phyloP scores from a whole-genome alignment of 1,140 invertebrate species.

The Procambarus clarkii region DNA sequence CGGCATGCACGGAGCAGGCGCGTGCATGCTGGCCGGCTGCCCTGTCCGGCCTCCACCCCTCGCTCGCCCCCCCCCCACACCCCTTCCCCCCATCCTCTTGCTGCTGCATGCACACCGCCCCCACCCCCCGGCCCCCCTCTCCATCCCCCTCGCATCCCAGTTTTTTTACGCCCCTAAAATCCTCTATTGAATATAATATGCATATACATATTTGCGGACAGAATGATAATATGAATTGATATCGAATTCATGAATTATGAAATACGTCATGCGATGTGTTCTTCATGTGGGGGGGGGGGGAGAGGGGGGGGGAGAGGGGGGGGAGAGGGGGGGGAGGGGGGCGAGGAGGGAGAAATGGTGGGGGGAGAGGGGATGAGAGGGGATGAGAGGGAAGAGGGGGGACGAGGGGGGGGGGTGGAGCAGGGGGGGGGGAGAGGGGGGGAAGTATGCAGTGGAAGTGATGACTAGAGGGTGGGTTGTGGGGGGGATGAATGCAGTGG shows the following conservation, averaged over 20 bases:
- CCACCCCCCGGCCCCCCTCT: slow-evolving; percentile 11
- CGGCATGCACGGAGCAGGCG: slow-evolving; percentile 59
- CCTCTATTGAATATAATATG: slow-evolving; percentile 66
- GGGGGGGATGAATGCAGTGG: no score
- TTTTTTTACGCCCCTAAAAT: slow-evolving; percentile 55
- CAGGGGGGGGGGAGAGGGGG: no score
- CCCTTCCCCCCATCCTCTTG: background rate
- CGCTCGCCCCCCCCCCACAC: slow-evolving; percentile 44
- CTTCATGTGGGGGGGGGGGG: slow-evolving; percentile 16
- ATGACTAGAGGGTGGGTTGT: no score
- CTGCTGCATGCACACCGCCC: background rate
- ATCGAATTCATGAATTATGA: slow-evolving; percentile 59
- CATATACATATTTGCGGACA: slow-evolving; percentile 65
- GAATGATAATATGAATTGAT: slow-evolving; percentile 62
- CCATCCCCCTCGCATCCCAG: background rate
- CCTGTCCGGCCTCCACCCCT: slow-evolving; percentile 16
- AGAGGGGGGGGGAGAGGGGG: background rate
- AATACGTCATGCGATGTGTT: slow-evolving; percentile 29
- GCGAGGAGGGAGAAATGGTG: no score
- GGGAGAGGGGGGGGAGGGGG: no score
- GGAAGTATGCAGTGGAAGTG: no score
- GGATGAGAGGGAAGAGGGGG: no score
- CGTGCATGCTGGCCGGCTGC: slow-evolving; percentile 36
- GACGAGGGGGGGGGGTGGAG: no score
- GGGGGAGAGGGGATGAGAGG: no score